A percentile compares a stretch with the other conserved stretches of the same genome.
These are phyloP conservation scores for Strigamia transsilvanica DNA, from an alignment of 2,888 invertebrate genomes.

Conservation along the genomic window DNA sequence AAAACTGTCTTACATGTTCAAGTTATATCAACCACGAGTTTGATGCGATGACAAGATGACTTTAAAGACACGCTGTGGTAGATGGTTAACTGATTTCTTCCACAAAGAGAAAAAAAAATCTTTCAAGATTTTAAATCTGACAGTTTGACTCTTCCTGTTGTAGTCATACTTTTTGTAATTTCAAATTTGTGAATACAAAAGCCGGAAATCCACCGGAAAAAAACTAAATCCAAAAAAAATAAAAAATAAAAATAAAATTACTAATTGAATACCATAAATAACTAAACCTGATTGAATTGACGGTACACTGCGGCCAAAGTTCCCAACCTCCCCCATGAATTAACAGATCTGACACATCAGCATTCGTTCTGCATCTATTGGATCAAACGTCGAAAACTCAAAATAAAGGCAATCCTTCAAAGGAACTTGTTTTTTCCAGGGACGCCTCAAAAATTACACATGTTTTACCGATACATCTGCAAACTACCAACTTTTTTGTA, in stretches of 20 bases:
- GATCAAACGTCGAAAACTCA: conserved; percentile 14
- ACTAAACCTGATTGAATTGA: background rate
- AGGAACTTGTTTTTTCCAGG: conserved; percentile 25
- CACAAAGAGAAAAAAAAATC: too few relatives aligned
- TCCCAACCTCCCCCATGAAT: background rate
- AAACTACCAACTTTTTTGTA: background rate
- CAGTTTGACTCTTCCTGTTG: background rate
- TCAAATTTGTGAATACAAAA: too few relatives aligned
- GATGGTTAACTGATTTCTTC: too few relatives aligned
- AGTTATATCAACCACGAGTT: background rate
- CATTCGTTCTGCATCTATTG: conserved; percentile 25
- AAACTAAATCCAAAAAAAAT: background rate
- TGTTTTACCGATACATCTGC: conserved; percentile 5
- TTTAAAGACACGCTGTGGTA: too few relatives aligned
- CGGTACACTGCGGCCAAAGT: background rate
- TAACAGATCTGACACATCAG: conserved; percentile 14
- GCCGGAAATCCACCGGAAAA: background rate
- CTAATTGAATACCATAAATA: background rate
- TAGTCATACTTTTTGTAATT: background rate
- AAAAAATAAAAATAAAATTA: background rate
- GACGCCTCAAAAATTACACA: conserved; percentile 18
- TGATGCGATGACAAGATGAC: background rate
- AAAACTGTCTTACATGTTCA: background rate
- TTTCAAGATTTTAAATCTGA: background rate
- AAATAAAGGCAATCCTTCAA: conserved; percentile 46